Evolutionary conservation across 2,797 vertebrate genomes (phyloP), one percentile per base, ranked within the genome.

Genomic region (Mareca strepera): DNA sequence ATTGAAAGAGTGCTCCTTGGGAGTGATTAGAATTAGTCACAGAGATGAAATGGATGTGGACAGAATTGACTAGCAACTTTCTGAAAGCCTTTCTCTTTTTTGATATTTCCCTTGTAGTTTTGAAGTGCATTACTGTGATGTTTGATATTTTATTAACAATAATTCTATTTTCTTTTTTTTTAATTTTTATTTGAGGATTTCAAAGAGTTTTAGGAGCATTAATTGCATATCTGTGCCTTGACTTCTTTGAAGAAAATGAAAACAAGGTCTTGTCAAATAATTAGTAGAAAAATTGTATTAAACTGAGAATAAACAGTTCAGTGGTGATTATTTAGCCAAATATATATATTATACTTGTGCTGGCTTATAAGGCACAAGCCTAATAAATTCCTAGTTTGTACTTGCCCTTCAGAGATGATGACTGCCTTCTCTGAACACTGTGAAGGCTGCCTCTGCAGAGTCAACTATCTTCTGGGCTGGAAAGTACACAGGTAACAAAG

Each of bases 81-180:
- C 85, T 91, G 88, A 93, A 90, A 88, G 23, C 50, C 43, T 79
- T 43, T 39, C 46, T 48, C 62, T 87, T 70, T 60, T 89, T 26
- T 26, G 84, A 85, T 87, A 77, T 73, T 66, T 79, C 88, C 55
- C 82, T 88, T 59, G 37, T 55, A 85, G 80, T 94, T 91, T 91
- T 94, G 77, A 93, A 95, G 74, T 78, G 59, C 33, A 52, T 86
- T 55, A 48, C 66, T 90, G 22, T 7, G 26, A 81, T 84, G 37
- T 76, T 75, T 90, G 93, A 39, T 91, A 83, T 93, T 95, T 95
- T 95, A 87, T 86, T 92, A 94, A 88, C 50, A 90, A 60, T 93
- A 86, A 91, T 73, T 90, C 21, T 90, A 88, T 88, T 94, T 67
- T 8, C 2, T 37, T 58, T 37, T 53, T 28, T 87, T 70, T 85